phyloP scores from a whole-genome alignment of 2,888 invertebrate genomes.

The Micoletzkya japonica region DNA sequence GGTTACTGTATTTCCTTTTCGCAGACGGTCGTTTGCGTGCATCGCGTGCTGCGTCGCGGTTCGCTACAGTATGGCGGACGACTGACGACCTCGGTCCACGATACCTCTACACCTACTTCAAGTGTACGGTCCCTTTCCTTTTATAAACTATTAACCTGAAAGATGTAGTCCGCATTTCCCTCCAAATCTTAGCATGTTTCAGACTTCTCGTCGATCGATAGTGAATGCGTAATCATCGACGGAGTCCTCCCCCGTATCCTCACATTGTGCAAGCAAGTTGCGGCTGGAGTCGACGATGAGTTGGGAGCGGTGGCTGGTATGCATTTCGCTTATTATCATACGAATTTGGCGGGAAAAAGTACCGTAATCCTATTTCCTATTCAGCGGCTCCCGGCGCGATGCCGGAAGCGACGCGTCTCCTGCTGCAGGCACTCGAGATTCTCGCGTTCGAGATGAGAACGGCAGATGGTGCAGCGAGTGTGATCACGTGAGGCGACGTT shows the following conservation, averaged over 20 bases:
- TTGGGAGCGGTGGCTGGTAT: not conserved
- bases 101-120: constrained; percentile 19
- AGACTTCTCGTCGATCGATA: constrained; percentile 17
- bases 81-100: not conserved
- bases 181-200: not conserved
- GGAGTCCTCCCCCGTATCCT: constrained; percentile 16
- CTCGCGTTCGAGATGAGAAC: constrained; percentile 23
- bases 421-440: constrained; percentile 24
- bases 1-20: no score
- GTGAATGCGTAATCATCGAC: constrained; percentile 2
- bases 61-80: constrained; percentile 10
- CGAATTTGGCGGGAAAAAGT: no score
- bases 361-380: no score
- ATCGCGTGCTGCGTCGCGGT: not conserved
- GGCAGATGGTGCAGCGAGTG: not conserved
- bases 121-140: constrained; percentile 1
- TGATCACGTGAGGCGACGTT: constrained; percentile 1
- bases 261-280: constrained; percentile 4
- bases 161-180: not conserved
- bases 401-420: not conserved
- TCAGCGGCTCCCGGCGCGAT: not conserved
- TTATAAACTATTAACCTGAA: not conserved
- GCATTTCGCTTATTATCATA: no score
- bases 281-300: not conserved
- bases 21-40: constrained; percentile 13